phyloP scores from a whole-genome alignment of 1,140 invertebrate genomes.

The Drosophila virilis region DNA sequence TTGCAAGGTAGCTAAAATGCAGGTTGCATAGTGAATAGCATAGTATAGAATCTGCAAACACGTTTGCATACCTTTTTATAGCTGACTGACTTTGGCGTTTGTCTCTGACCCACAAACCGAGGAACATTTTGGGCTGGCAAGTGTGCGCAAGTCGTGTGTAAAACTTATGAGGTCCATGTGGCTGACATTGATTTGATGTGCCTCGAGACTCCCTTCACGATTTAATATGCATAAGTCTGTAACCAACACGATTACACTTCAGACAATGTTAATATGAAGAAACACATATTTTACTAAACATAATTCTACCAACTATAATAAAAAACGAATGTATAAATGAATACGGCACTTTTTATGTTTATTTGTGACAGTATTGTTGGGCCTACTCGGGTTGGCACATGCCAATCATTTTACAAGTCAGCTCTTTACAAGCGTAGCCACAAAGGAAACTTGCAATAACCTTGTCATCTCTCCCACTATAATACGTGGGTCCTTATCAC shows the following conservation, averaged over 20 bases:
- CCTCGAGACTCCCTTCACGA: background rate
- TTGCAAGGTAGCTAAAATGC: slow-evolving; percentile 24
- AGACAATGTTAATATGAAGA: background rate
- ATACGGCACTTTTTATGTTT: too few species aligned
- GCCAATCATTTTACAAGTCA: too few species aligned
- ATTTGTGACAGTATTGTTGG: too few species aligned
- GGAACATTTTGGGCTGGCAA: slow-evolving; percentile 8
- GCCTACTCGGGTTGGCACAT: too few species aligned
- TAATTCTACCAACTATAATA: too few species aligned
- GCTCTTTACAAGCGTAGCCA: too few species aligned
- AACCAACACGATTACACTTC: background rate
- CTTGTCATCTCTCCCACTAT: too few species aligned
- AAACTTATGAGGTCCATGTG: background rate
- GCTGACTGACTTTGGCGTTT: slow-evolving; percentile 50
- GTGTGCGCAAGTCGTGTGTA: slow-evolving; percentile 59
- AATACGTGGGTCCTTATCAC: too few species aligned
- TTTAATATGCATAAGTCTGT: background rate
- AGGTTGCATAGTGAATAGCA: background rate
- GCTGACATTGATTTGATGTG: slow-evolving; percentile 40
- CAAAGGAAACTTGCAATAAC: too few species aligned
- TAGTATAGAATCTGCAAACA: slow-evolving; percentile 40
- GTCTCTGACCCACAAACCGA: slow-evolving; percentile 49
- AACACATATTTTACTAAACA: too few species aligned
- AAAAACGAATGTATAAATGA: too few species aligned
- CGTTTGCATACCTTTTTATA: slow-evolving; percentile 72